phyloP scores from a whole-genome alignment of 2,797 vertebrate species.

The Dermochelys coriacea region DNA sequence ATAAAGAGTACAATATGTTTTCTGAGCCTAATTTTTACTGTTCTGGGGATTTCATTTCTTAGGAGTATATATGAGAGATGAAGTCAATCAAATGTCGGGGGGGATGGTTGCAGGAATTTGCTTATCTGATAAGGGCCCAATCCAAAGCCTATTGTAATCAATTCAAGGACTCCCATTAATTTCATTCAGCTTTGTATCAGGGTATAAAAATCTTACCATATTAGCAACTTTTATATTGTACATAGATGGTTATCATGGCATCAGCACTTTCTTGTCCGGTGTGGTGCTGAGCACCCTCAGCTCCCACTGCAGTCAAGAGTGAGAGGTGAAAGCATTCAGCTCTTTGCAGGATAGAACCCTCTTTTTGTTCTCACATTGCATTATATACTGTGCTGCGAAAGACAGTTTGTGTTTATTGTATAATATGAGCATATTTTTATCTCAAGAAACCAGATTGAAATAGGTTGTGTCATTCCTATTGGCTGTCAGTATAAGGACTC shows the following conservation, averaged over 20 bases:
- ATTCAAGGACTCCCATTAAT: background rate
- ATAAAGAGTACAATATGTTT: background rate
- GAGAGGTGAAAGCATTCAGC: background rate
- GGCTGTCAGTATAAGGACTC: background rate
- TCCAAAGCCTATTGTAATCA: background rate
- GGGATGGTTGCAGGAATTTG: background rate
- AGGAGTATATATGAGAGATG: background rate
- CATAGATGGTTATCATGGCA: background rate
- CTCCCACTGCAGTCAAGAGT: background rate
- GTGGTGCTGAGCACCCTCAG: background rate
- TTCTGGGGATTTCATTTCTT: background rate
- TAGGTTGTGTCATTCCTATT: accelerated
- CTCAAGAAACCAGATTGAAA: background rate
- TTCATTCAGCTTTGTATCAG: background rate
- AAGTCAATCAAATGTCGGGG: background rate
- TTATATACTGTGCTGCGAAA: background rate
- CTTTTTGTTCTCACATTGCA: background rate
- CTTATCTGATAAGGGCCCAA: background rate
- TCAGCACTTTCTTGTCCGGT: background rate
- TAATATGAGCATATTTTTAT: background rate
- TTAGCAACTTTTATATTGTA: background rate
- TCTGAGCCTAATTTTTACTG: background rate
- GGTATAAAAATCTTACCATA: background rate
- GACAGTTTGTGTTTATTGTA: background rate
- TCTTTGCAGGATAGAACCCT: background rate